A percentile compares a stretch with the other conserved stretches of the same genome.
Conservation (phyloP, 2,113 vertebrate species). For the Pholis gunnellus region DNA sequence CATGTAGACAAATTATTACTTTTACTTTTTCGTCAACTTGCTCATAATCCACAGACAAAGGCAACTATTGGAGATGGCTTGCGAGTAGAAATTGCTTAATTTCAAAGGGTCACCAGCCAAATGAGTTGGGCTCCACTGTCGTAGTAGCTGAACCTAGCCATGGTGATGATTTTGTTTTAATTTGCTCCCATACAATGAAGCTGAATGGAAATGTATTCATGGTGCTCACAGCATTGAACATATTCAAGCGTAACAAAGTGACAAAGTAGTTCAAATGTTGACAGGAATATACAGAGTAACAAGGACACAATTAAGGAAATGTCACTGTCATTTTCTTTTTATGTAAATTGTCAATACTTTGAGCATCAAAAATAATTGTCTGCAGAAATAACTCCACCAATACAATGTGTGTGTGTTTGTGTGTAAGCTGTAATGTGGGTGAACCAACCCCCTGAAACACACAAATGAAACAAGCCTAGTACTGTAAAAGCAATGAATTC, state of each 20-base stretch:
- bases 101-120: neutral
- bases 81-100: neutral
- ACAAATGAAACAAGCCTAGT: slow-evolving; percentile 20
- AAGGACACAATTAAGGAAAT: neutral
- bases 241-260: neutral
- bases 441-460: slow-evolving; percentile 37
- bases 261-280: neutral
- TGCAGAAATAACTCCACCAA: neutral
- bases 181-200: neutral
- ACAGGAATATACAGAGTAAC: neutral
- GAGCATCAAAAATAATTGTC: neutral
- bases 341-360: neutral
- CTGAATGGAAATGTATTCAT: neutral
- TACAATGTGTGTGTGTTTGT: neutral
- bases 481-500: slow-evolving; percentile 54
- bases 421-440: slow-evolving; percentile 12
- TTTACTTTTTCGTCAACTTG: neutral
- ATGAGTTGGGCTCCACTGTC: neutral
- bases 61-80: neutral
- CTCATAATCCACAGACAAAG: neutral
- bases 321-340: neutral
- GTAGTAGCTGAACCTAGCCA: neutral
- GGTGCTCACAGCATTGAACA: neutral
- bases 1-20: neutral
- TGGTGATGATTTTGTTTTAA: neutral